Evolutionary conservation across 2,888 invertebrate species (phyloP).

Genomic region (Drosophila helvetica): DNA sequence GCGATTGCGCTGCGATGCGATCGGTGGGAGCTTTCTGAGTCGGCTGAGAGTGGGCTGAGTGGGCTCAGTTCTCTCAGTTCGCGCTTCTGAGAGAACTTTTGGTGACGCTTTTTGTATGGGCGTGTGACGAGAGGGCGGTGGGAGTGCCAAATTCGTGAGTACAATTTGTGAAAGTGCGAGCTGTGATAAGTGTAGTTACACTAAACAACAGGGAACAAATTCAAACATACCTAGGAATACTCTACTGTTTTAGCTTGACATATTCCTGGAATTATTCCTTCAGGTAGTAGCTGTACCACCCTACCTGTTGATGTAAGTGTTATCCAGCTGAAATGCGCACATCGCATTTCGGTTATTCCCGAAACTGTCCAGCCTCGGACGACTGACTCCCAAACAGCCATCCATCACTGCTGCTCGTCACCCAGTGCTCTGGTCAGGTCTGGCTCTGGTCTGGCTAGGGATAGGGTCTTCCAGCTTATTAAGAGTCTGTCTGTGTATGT

Average conservation of each 20-base stretch:
- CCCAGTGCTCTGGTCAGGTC: not conserved
- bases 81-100: slow-evolving; percentile 38
- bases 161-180: slow-evolving; percentile 66
- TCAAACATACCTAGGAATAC: not conserved
- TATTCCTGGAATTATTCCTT: not conserved
- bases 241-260: not conserved
- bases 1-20: slow-evolving; percentile 21
- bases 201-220: slow-evolving; percentile 27
- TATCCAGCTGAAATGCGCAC: slow-evolving; percentile 14
- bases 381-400: slow-evolving; percentile 5
- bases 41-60: no score
- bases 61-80: no score
- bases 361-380: slow-evolving; percentile 3
- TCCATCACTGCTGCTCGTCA: slow-evolving; percentile 29
- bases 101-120: slow-evolving; percentile 30
- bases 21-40: no score
- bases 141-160: slow-evolving; percentile 50
- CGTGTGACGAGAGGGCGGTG: slow-evolving; percentile 20
- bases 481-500: slow-evolving; percentile 35
- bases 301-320: slow-evolving; percentile 12
- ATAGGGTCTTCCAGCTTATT: slow-evolving; percentile 33
- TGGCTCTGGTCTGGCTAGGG: not conserved
- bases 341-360: slow-evolving; percentile 24
- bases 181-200: slow-evolving; percentile 54
- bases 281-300: not conserved